phyloP scores from a whole-genome alignment of 2,113 vertebrate genomes.

The Myanophis thanlyinensis region DNA sequence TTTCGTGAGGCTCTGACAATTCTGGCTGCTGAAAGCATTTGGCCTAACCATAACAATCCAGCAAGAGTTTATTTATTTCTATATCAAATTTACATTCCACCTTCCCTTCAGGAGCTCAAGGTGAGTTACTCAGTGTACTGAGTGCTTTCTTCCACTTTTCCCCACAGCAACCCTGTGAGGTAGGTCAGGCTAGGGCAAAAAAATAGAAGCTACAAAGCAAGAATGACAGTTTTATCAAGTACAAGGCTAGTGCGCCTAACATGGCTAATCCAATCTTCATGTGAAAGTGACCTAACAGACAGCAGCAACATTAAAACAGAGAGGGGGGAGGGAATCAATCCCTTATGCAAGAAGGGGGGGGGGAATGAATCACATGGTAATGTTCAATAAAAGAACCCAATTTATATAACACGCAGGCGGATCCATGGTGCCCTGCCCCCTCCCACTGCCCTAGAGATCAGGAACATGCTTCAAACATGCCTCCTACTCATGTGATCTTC shows the following conservation, averaged over 20 bases:
- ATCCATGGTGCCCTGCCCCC: not conserved
- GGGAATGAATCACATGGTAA: not conserved
- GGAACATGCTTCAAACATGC: constrained; percentile 8
- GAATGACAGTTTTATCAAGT: not conserved
- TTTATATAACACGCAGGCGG: not conserved
- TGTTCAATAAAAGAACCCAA: not conserved
- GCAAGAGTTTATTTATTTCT: not conserved
- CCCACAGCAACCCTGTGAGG: not conserved
- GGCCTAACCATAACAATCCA: not conserved
- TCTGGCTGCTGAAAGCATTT: not conserved
- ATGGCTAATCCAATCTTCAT: not conserved
- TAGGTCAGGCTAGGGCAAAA: not conserved
- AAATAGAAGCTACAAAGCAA: not conserved
- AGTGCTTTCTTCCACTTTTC: not conserved
- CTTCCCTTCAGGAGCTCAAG: not conserved
- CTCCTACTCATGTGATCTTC: not conserved
- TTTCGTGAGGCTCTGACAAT: not conserved
- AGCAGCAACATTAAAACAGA: not conserved
- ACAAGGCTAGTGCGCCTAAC: not conserved
- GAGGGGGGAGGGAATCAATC: not conserved
- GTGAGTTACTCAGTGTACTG: not conserved
- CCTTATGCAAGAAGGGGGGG: not conserved
- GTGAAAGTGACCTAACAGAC: not conserved
- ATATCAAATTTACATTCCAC: not conserved
- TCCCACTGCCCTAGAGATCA: not conserved